Evolutionary conservation across 2,888 invertebrate genomes (phyloP).

Genomic region (Himalopsyche japonica): DNA sequence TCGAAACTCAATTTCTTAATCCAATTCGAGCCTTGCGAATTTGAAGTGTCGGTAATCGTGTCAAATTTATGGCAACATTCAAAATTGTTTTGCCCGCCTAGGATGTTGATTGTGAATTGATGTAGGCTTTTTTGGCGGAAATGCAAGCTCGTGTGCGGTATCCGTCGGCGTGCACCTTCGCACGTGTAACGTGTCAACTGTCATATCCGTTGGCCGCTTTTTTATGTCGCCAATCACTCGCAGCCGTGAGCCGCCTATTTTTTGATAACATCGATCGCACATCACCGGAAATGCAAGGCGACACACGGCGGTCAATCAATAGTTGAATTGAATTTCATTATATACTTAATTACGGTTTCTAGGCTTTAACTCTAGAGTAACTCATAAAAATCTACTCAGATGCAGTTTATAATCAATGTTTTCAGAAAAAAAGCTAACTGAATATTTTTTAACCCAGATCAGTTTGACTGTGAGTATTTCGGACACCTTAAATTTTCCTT

Average conservation of each 20-base stretch:
- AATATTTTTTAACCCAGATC: no score
- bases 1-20: slow-evolving; percentile 6
- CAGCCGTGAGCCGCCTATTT: neutral
- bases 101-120: slow-evolving; percentile 38
- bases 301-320: neutral
- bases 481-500: no score
- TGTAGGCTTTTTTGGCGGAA: slow-evolving; percentile 44
- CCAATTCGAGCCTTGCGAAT: slow-evolving; percentile 27
- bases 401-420: no score
- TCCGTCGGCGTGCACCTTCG: slow-evolving; percentile 51
- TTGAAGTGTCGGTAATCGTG: no score
- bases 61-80: no score
- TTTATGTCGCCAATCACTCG: neutral
- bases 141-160: slow-evolving; percentile 49
- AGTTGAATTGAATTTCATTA: no score
- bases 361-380: no score
- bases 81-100: slow-evolving; percentile 17
- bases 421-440: no score
- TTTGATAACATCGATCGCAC: slow-evolving; percentile 1
- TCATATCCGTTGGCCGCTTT: slow-evolving; percentile 46
- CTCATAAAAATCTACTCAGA: no score
- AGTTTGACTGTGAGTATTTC: no score
- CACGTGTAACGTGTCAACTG: slow-evolving; percentile 47
- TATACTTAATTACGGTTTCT: no score
- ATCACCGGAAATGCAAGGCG: slow-evolving; percentile 4